A percentile compares a stretch with the other conserved stretches of the same genome.
These are phyloP conservation scores for Lutjanus erythropterus DNA, from an alignment of 2,113 vertebrate species.

Conservation along the genomic window DNA sequence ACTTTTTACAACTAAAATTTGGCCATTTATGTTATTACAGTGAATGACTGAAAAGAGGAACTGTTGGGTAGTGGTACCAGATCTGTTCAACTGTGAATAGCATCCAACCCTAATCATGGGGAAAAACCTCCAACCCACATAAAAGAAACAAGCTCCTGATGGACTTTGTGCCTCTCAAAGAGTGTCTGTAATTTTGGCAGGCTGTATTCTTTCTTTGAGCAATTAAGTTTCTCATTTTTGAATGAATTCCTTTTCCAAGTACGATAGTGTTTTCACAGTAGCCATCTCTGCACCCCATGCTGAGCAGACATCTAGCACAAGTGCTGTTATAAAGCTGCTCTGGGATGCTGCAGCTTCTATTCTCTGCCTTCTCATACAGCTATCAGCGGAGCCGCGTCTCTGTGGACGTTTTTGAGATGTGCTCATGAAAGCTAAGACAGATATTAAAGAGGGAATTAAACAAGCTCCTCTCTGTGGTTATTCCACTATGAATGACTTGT, in stretches of 20 bases:
- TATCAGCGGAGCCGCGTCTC: constrained; percentile 40
- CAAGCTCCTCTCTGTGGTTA: constrained; percentile 40
- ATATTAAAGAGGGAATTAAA: constrained; percentile 70
- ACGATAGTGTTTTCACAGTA: constrained; percentile 33
- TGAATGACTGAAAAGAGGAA: too few relatives aligned
- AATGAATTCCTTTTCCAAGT: constrained; percentile 27
- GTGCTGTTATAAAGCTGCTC: constrained; percentile 21
- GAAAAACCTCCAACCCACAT: constrained; percentile 45
- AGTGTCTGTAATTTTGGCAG: constrained; percentile 29
- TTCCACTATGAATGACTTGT: constrained; percentile 27
- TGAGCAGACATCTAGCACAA: constrained; percentile 36
- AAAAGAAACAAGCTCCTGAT: constrained; percentile 34
- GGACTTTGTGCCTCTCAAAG: constrained; percentile 20
- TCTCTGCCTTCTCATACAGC: constrained; percentile 29
- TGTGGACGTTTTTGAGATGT: constrained; percentile 25
- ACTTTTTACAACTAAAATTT: too few relatives aligned
- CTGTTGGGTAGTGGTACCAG: too few relatives aligned
- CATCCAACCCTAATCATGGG: too few relatives aligned
- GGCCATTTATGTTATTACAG: too few relatives aligned
- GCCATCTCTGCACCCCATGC: constrained; percentile 41
- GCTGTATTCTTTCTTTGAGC: not conserved
- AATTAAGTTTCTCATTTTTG: constrained; percentile 40
- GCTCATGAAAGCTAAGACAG: constrained; percentile 47
- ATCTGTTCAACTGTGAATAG: too few relatives aligned
- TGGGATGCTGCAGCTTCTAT: constrained; percentile 27